Evolutionary conservation across 2,797 vertebrate species (phyloP).

Genomic region (Tokudaia muenninki): DNA sequence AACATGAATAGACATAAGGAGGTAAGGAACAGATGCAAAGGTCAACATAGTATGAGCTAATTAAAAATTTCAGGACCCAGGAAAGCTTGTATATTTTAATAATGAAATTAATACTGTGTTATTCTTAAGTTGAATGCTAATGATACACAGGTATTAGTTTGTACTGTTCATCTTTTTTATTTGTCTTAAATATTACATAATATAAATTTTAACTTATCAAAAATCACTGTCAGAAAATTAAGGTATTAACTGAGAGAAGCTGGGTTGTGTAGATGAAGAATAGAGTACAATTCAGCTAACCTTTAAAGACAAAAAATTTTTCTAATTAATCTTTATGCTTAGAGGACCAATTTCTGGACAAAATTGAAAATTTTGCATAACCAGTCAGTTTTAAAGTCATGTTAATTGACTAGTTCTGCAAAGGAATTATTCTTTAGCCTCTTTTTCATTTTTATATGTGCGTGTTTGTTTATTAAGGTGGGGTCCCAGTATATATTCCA

Average conservation of each 20-base stretch:
- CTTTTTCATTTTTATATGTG: not conserved
- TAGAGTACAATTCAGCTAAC: not conserved
- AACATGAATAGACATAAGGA: not conserved
- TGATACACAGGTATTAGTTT: not conserved
- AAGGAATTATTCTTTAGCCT: not conserved
- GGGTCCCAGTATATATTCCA: not conserved
- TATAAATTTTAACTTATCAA: not conserved
- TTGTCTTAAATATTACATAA: not conserved
- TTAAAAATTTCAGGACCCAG: not conserved
- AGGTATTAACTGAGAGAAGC: not conserved
- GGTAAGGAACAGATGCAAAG: not conserved
- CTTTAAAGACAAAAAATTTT: not conserved
- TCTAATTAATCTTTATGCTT: not conserved
- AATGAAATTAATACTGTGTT: not conserved
- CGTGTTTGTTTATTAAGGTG: not conserved
- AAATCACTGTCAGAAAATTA: not conserved
- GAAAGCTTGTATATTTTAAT: not conserved
- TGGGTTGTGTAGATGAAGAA: not conserved
- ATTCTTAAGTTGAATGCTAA: not conserved
- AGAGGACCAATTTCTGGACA: not conserved
- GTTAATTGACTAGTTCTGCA: not conserved
- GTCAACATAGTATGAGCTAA: not conserved
- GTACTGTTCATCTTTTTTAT: not conserved
- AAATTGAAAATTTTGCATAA: not conserved
- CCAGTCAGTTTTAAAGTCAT: not conserved